A percentile compares a stretch with the other conserved stretches of the same genome.
Conservation (phyloP, 2,888 invertebrate genomes). For the Caenorhabditis becei region DNA sequence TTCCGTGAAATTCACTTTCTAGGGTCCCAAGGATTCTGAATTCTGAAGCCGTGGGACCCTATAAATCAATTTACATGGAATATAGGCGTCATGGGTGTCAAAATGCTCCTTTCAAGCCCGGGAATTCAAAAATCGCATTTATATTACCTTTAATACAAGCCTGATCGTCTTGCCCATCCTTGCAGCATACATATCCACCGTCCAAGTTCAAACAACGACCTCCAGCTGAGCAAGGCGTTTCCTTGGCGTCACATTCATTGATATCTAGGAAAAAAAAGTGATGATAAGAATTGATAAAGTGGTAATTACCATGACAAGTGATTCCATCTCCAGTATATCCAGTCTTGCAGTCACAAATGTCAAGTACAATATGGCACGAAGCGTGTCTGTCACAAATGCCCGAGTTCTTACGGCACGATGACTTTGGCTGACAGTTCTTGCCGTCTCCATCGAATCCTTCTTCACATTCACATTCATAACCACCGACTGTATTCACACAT, state of each 20-base stretch:
- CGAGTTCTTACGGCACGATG: conserved; percentile 74
- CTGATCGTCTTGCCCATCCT: conserved; percentile 79
- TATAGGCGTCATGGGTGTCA: not conserved
- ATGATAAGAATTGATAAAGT: not conserved
- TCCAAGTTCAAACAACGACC: conserved; percentile 79
- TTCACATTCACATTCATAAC: conserved; percentile 76
- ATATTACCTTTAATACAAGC: conserved; percentile 72
- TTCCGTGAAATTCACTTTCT: not conserved
- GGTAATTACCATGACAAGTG: conserved; percentile 71
- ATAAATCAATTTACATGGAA: not conserved
- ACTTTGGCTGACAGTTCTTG: conserved; percentile 71
- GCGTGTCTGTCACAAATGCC: conserved; percentile 79
- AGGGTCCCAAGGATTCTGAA: too few relatives aligned
- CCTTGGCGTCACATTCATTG: conserved; percentile 78
- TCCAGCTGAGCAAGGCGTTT: conserved; percentile 71
- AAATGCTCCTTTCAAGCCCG: not conserved
- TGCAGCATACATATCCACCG: conserved; percentile 81
- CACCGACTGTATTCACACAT: conserved; percentile 75
- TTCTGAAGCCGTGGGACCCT: too few relatives aligned
- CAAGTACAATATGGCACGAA: conserved; percentile 71
- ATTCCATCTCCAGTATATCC: conserved; percentile 80
- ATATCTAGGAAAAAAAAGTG: conserved; percentile 72
- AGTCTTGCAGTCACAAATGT: conserved; percentile 75
- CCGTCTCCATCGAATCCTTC: conserved; percentile 77
- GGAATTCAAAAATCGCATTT: not conserved